A percentile compares a stretch with the other conserved stretches of the same genome.
These are phyloP conservation scores for Eucera pruinosa DNA, from an alignment of 2,888 invertebrate genomes.

Conservation along the genomic window DNA sequence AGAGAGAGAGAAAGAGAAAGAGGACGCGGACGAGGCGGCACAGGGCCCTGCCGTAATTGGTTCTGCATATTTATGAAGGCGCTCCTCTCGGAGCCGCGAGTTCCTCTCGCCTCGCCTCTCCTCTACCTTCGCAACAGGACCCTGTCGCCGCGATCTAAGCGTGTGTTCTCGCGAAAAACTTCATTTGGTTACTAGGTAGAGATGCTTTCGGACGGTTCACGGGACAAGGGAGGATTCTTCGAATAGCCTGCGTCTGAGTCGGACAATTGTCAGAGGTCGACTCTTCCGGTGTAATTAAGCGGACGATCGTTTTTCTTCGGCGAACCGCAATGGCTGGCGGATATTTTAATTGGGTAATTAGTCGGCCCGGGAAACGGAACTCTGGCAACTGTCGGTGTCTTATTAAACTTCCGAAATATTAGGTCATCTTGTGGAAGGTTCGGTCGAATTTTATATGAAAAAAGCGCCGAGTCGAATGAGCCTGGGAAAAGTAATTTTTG, in stretches of 20 bases:
- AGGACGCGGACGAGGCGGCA: conserved; percentile 42
- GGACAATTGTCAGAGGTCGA: not conserved
- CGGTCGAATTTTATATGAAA: too few species aligned
- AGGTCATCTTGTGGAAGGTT: too few species aligned
- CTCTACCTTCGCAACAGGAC: conserved; percentile 26
- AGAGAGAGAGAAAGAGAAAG: conserved; percentile 15
- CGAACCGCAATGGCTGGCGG: conserved; percentile 31
- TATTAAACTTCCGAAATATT: conserved; percentile 47
- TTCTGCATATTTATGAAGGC: conserved; percentile 82
- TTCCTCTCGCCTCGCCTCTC: conserved; percentile 21
- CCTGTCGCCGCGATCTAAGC: conserved; percentile 14
- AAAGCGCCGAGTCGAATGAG: too few species aligned
- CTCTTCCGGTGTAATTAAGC: conserved; percentile 33
- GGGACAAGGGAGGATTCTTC: not conserved
- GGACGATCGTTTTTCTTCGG: conserved; percentile 44
- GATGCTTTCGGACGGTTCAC: too few species aligned
- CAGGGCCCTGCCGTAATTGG: conserved; percentile 76
- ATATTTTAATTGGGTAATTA: conserved; percentile 54
- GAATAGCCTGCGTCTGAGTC: not conserved
- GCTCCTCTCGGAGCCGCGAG: conserved; percentile 68
- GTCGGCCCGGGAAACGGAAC: conserved; percentile 26
- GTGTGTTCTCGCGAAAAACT: too few species aligned
- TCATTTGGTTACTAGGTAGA: too few species aligned
- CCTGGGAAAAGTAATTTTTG: too few species aligned
- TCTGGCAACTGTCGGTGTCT: conserved; percentile 1